phyloP scores from a whole-genome alignment of 2,888 invertebrate genomes.

The Anoplius nigerrimus region DNA sequence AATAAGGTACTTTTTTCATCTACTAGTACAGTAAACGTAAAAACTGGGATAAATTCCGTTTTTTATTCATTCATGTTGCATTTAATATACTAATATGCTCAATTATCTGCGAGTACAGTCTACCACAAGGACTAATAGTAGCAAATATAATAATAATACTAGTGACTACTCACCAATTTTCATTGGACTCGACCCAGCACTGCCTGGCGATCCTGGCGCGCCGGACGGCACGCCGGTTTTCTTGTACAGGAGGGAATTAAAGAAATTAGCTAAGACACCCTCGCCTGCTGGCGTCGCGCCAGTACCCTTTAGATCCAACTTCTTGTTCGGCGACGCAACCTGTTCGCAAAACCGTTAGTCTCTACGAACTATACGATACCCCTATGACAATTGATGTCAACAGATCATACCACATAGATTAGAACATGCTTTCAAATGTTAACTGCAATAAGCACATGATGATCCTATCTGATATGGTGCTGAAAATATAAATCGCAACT shows the following conservation, averaged over 20 bases:
- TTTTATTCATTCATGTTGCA: too few relatives aligned
- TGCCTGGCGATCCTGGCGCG: slow-evolving; percentile 77
- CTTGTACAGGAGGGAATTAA: slow-evolving; percentile 97
- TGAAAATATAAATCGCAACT: slow-evolving; percentile 23
- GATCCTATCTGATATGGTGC: slow-evolving; percentile 19
- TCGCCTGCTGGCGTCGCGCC: slow-evolving; percentile 87
- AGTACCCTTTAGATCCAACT: slow-evolving; percentile 77
- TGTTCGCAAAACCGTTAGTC: slow-evolving; percentile 50
- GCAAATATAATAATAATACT: too few relatives aligned
- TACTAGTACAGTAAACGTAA: too few relatives aligned
- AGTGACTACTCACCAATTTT: slow-evolving; percentile 59
- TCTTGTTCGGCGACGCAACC: slow-evolving; percentile 81
- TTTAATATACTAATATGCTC: too few relatives aligned
- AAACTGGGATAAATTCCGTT: too few relatives aligned
- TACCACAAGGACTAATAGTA: too few relatives aligned
- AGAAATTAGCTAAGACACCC: slow-evolving; percentile 97
- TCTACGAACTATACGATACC: slow-evolving; percentile 15
- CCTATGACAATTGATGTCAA: slow-evolving; percentile 21
- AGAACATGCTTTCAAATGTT: slow-evolving; percentile 68
- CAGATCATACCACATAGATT: slow-evolving; percentile 69
- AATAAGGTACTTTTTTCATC: too few relatives aligned
- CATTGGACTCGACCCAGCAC: slow-evolving; percentile 68
- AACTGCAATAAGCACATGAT: slow-evolving; percentile 40
- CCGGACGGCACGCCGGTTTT: slow-evolving; percentile 86
- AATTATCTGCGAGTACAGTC: too few relatives aligned